phyloP scores from a whole-genome alignment of 2,113 vertebrate species.

The Pangasianodon gigas region DNA sequence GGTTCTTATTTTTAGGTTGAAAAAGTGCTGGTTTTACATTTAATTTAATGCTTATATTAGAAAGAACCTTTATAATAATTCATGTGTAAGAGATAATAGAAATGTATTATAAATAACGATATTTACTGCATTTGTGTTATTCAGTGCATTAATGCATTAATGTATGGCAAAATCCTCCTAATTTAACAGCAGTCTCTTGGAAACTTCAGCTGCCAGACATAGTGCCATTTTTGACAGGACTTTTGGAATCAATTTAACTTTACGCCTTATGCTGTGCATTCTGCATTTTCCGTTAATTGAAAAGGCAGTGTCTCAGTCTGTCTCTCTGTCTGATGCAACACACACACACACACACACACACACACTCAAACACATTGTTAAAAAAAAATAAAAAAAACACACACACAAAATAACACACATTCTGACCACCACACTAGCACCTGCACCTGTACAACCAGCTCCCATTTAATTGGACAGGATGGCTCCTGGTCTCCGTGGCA shows the following conservation, averaged over 20 bases:
- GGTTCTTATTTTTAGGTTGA: not conserved
- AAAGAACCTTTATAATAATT: not conserved
- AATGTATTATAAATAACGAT: not conserved
- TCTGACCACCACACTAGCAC: slow-evolving; percentile 14
- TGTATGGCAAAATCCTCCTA: not conserved
- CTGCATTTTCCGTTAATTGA: slow-evolving; percentile 12
- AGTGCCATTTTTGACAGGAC: not conserved
- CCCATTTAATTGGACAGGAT: slow-evolving; percentile 51
- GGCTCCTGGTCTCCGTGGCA: slow-evolving; percentile 56
- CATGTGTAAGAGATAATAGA: not conserved
- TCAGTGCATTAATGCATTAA: not conserved
- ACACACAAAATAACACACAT: slow-evolving; percentile 36
- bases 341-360: not conserved
- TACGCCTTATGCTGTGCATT: not conserved
- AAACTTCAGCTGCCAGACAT: not conserved
- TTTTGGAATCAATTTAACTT: slow-evolving; percentile 7
- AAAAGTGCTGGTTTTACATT: not conserved
- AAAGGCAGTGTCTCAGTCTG: slow-evolving; percentile 14
- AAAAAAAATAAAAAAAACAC: not conserved
- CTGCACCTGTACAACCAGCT: slow-evolving; percentile 41
- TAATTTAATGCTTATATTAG: not conserved
- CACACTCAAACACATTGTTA: not conserved
- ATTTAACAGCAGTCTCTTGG: not conserved
- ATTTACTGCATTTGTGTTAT: not conserved
- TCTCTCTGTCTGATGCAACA: slow-evolving; percentile 26